Conservation (phyloP, 1,140 invertebrate species). For the Schlechtendalia chinensis region DNA sequence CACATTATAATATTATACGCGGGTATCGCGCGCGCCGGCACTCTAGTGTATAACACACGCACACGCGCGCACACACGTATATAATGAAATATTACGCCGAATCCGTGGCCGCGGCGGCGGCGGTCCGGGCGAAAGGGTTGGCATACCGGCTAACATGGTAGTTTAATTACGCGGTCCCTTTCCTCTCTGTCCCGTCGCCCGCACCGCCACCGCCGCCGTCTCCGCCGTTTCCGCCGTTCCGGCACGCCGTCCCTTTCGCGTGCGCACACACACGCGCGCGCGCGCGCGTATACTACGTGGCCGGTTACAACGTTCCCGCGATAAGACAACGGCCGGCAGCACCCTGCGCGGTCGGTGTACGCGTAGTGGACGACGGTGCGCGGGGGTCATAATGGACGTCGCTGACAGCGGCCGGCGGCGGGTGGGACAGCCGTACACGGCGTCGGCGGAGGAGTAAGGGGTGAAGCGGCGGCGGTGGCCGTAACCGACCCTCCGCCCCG, state of each 20-base stretch:
- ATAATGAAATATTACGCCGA: slow-evolving; percentile 47
- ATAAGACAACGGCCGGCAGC: slow-evolving; percentile 46
- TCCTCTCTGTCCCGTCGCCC: not conserved
- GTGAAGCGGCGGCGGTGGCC: not conserved
- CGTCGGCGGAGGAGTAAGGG: not conserved
- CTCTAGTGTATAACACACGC: not conserved
- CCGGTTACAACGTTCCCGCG: slow-evolving; percentile 30
- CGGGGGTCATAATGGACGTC: slow-evolving; percentile 48
- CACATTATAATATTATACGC: too few species aligned
- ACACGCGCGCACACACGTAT: not conserved
- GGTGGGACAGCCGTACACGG: not conserved
- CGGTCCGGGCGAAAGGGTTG: slow-evolving; percentile 44
- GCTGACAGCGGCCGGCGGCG: slow-evolving; percentile 29
- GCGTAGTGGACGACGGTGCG: not conserved
- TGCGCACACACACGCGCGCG: not conserved
- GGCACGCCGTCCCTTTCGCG: not conserved
- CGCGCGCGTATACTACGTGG: not conserved
- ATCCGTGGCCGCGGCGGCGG: slow-evolving; percentile 28
- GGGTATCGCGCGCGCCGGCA: not conserved
- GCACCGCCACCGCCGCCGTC: not conserved
- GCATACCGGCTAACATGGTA: slow-evolving; percentile 49
- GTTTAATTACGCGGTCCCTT: slow-evolving; percentile 49
- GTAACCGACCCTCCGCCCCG: slow-evolving; percentile 26
- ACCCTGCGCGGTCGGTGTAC: not conserved
- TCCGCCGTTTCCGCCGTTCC: not conserved